phyloP scores from a whole-genome alignment of 2,113 vertebrate species.

The Mastomys natalensis region DNA sequence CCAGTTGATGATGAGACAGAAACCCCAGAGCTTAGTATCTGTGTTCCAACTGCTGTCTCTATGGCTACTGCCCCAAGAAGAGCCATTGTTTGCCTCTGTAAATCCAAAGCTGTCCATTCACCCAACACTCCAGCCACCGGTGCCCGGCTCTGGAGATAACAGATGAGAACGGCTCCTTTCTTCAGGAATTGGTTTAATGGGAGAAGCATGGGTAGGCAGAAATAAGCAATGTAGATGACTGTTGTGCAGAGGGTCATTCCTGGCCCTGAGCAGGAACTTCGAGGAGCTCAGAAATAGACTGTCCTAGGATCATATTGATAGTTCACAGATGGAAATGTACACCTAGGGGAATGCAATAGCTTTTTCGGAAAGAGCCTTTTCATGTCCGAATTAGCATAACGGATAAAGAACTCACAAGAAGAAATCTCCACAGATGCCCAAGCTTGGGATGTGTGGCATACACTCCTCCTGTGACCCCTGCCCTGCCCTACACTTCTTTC shows the following conservation, averaged over 20 bases:
- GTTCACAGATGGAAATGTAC: not conserved
- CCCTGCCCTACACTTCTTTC: too few relatives aligned
- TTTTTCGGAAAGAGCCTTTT: not conserved
- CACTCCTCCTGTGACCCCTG: too few relatives aligned
- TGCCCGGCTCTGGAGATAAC: not conserved
- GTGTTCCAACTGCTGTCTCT: not conserved
- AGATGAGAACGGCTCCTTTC: not conserved
- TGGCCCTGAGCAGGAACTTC: not conserved
- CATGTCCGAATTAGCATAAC: rapidly evolving
- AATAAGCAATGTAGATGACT: too few relatives aligned
- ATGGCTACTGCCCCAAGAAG: not conserved
- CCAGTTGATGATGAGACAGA: not conserved
- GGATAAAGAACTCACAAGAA: not conserved
- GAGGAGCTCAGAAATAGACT: not conserved
- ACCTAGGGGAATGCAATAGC: not conserved
- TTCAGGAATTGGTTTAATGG: not conserved
- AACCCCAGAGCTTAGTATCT: not conserved
- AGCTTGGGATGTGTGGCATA: not conserved
- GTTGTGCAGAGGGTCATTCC: not conserved
- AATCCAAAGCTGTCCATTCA: not conserved
- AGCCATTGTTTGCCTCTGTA: not conserved
- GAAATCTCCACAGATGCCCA: not conserved
- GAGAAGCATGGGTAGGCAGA: not conserved
- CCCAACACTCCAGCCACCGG: not conserved
- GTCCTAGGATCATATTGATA: too few relatives aligned